Evolutionary conservation across 2,113 vertebrate species (phyloP).

Genomic region (Sorex araneus): DNA sequence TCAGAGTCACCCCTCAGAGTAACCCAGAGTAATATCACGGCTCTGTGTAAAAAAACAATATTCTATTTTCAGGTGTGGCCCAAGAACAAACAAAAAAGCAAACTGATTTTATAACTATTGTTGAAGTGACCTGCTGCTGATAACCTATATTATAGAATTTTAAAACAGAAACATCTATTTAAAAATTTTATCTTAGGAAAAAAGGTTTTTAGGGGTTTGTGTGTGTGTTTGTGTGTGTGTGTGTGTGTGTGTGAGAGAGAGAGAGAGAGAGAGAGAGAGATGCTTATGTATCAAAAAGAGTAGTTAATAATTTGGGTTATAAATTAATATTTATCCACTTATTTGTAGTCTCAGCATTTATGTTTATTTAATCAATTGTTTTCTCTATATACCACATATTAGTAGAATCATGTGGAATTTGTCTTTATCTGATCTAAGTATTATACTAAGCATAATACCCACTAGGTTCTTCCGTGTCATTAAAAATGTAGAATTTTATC

Average conservation of each 20-base stretch:
- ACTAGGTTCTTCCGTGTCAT: not conserved
- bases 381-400: not conserved
- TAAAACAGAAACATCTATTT: not conserved
- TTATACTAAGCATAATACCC: not conserved
- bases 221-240: not conserved
- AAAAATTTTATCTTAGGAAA: constrained; percentile 24
- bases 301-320: no score
- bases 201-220: not conserved
- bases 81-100: not conserved
- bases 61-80: no score
- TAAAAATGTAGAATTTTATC: not conserved
- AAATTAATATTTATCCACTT: not conserved
- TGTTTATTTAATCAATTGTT: not conserved
- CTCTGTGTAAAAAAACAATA: no score
- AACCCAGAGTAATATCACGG: no score
- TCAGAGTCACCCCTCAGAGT: no score
- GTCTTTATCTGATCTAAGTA: not conserved
- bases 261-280: not conserved
- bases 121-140: constrained; percentile 26
- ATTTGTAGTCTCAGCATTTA: not conserved
- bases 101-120: constrained; percentile 20
- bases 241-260: constrained; percentile 2
- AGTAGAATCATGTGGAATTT: not conserved
- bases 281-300: no score
- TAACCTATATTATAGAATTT: constrained; percentile 18